A percentile compares a stretch with the other conserved stretches of the same genome.
Conservation (phyloP, 2,113 vertebrate genomes). For the Xiphophorus maculatus region DNA sequence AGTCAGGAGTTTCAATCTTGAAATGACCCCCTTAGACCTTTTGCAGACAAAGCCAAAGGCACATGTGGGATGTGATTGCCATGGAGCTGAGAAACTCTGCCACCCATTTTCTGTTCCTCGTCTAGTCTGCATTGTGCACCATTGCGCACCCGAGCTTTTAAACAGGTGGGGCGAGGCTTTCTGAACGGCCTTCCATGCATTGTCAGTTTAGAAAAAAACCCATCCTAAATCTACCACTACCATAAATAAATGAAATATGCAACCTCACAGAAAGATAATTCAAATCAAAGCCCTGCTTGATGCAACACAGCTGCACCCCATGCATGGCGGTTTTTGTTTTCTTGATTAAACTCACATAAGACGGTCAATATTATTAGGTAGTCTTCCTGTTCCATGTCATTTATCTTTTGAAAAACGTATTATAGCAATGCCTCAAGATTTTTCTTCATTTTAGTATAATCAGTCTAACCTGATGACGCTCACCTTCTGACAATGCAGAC, state of each 20-base stretch:
- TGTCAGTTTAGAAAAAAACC: neutral
- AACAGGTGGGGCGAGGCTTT: neutral
- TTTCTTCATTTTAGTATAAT: neutral
- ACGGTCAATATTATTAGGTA: neutral
- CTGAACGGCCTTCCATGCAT: neutral
- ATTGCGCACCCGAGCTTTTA: neutral
- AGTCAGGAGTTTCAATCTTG: neutral
- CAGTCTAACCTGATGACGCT: neutral
- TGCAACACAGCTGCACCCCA: neutral
- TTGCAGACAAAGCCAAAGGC: neutral
- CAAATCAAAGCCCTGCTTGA: neutral
- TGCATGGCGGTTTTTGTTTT: too few relatives aligned
- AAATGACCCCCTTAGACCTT: neutral
- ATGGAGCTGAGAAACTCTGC: neutral
- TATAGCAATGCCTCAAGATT: neutral
- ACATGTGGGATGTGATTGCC: accelerated
- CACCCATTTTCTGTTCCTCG: neutral
- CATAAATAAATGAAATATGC: neutral
- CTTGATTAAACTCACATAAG: neutral
- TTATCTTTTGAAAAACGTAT: too few relatives aligned
- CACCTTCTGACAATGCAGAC: neutral
- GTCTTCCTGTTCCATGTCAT: neutral
- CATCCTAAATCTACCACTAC: neutral
- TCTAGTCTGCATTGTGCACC: neutral
- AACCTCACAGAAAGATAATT: neutral